phyloP scores from a whole-genome alignment of 2,888 invertebrate species.

The Clepsis dumicolana region DNA sequence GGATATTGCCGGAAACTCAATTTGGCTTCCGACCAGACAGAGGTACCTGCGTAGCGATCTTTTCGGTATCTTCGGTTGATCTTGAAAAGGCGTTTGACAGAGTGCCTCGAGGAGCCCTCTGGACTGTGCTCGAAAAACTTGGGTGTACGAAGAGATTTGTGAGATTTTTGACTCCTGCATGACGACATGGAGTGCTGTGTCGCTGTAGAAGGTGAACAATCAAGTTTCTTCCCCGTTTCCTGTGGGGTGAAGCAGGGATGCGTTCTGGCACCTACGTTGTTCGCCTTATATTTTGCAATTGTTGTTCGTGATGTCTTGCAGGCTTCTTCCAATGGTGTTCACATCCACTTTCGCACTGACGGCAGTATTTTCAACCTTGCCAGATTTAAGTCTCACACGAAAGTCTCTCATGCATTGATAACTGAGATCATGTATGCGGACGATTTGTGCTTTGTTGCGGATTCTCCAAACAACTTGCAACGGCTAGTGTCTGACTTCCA shows the following conservation, averaged over 20 bases:
- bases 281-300: constrained; percentile 38
- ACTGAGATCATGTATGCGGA: constrained; percentile 40
- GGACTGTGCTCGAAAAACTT: constrained; percentile 33
- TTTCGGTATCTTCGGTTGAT: constrained; percentile 16
- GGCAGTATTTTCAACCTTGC: constrained; percentile 41
- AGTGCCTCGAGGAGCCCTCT: constrained; percentile 42
- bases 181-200: constrained; percentile 44
- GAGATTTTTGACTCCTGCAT: constrained; percentile 37
- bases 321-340: constrained; percentile 14
- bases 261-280: too few species aligned
- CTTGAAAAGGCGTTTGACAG: constrained; percentile 43
- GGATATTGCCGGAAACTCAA: neutral
- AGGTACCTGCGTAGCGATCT: too few species aligned
- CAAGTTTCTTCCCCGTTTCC: too few species aligned
- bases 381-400: neutral
- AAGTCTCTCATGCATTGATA: constrained; percentile 20
- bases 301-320: constrained; percentile 36
- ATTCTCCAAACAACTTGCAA: neutral
- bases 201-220: constrained; percentile 33
- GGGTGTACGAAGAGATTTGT: constrained; percentile 43
- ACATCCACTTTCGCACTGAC: constrained; percentile 39
- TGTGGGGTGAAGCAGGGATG: too few species aligned
- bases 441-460: constrained; percentile 13
- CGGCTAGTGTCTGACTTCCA: neutral
- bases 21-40: neutral